Conservation (phyloP, 2,113 vertebrate genomes). For the Haemorhous mexicanus region DNA sequence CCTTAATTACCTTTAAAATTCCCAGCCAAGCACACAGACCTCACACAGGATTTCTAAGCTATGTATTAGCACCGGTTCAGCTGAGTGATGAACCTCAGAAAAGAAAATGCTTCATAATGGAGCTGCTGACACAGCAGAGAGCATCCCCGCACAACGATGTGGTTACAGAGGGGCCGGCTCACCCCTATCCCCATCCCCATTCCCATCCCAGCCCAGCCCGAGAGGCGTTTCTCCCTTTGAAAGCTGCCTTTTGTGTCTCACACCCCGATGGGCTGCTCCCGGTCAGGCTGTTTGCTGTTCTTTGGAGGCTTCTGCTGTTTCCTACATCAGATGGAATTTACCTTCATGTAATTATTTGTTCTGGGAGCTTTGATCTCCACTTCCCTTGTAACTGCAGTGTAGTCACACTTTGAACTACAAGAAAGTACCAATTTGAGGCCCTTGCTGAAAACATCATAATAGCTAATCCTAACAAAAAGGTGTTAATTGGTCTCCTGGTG, state of each 20-base stretch:
- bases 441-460: slow-evolving; percentile 58
- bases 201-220: neutral
- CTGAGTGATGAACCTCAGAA: neutral
- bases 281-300: slow-evolving; percentile 27
- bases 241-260: slow-evolving; percentile 22
- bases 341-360: slow-evolving; percentile 69
- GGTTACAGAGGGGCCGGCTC: neutral
- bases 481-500: slow-evolving; percentile 71
- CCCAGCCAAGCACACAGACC: neutral
- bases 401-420: slow-evolving; percentile 65
- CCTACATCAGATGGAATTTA: slow-evolving; percentile 42
- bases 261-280: neutral
- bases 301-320: slow-evolving; percentile 40
- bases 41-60: neutral
- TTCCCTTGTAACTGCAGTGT: slow-evolving; percentile 48
- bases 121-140: slow-evolving; percentile 22
- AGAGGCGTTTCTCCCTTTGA: slow-evolving; percentile 24
- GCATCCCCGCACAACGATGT: neutral
- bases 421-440: slow-evolving; percentile 57
- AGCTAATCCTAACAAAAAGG: slow-evolving; percentile 67
- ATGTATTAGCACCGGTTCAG: neutral
- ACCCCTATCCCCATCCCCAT: too few species aligned
- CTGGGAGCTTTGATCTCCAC: slow-evolving; percentile 70
- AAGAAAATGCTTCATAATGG: neutral
- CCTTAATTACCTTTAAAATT: slow-evolving; percentile 13